phyloP scores from a whole-genome alignment of 2,797 vertebrate species.

The Falco cherrug region DNA sequence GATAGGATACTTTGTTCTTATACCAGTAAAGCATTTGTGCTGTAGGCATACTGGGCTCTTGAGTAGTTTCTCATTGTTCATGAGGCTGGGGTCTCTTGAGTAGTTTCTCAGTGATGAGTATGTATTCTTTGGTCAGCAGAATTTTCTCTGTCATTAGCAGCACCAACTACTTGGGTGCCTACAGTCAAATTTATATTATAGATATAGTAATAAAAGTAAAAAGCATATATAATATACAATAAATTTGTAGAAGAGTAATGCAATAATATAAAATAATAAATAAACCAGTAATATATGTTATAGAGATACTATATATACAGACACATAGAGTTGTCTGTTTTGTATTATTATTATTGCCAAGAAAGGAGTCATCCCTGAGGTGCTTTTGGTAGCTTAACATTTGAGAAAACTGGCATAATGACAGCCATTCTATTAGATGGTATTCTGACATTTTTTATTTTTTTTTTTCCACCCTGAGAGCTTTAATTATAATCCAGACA shows the following conservation, averaged over 20 bases:
- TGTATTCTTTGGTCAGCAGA: background rate
- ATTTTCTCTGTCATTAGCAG: background rate
- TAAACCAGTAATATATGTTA: background rate
- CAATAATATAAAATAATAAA: background rate
- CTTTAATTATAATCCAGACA: conserved; percentile 24
- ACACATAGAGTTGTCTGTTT: background rate
- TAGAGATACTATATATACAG: background rate
- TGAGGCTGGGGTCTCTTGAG: background rate
- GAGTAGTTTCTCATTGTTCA: background rate
- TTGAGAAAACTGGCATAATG: background rate
- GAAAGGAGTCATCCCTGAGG: background rate
- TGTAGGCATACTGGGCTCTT: background rate
- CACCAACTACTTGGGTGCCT: background rate
- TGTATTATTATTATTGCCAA: background rate
- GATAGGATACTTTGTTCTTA: background rate
- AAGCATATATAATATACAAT: background rate
- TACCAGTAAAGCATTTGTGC: background rate
- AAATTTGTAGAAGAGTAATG: background rate
- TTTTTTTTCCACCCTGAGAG: background rate
- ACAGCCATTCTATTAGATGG: background rate
- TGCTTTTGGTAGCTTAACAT: background rate
- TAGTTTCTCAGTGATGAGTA: background rate
- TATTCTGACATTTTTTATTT: background rate
- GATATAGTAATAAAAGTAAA: background rate
- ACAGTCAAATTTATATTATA: background rate